A percentile compares a stretch with the other conserved stretches of the same genome.
Evolutionary conservation across 2,113 vertebrate genomes (phyloP).

Genomic region (Nerophis lumbriciformis): DNA sequence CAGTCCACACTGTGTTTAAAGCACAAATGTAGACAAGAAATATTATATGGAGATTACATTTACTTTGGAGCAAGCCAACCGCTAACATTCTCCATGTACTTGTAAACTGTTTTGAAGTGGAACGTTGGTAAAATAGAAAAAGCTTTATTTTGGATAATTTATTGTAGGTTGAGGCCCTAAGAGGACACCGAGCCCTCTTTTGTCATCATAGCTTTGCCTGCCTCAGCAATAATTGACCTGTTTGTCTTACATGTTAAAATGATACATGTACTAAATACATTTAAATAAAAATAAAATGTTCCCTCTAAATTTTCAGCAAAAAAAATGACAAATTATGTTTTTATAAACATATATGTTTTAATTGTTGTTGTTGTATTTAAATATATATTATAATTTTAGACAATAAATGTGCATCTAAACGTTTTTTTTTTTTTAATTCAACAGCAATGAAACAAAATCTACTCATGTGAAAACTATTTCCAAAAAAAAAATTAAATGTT

Average conservation of each 20-base stretch:
- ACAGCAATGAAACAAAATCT: neutral
- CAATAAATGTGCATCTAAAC: no score
- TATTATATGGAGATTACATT: neutral
- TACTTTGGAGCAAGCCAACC: neutral
- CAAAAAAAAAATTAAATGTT: no score
- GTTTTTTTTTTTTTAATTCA: neutral
- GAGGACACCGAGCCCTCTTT: neutral
- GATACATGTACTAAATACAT: no score
- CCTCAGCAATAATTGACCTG: conserved; percentile 5
- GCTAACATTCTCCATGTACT: neutral
- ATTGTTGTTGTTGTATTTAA: neutral
- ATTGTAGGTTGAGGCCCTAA: neutral
- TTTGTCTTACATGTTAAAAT: neutral
- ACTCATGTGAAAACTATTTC: no score
- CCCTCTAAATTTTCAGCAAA: no score
- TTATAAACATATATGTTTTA: no score
- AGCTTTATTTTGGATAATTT: neutral
- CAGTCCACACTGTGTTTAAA: conserved; percentile 35
- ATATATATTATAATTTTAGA: neutral
- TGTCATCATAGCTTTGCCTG: neutral
- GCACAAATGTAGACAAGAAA: conserved; percentile 29
- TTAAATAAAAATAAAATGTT: no score
- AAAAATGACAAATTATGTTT: no score
- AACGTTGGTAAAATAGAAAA: neutral
- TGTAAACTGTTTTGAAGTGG: neutral